These are phyloP conservation scores for Pachyrhynchus sulphureomaculatus DNA, from an alignment of 1,140 invertebrate genomes.

Conservation along the genomic window DNA sequence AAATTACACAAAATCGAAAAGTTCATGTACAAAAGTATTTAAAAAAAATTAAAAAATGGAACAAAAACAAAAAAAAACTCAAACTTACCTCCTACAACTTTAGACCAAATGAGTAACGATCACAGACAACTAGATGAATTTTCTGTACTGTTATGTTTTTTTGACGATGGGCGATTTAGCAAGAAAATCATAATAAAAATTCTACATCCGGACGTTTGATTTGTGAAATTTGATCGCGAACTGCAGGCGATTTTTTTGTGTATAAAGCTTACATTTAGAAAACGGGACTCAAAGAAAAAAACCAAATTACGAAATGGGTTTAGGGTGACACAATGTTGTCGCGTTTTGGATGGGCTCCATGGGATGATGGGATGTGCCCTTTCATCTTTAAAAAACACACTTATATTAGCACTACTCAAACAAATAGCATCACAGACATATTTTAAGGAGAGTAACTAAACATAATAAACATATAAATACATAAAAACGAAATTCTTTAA, in stretches of 20 bases:
- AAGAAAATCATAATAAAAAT: slow-evolving; percentile 32
- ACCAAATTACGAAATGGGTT: slow-evolving; percentile 36
- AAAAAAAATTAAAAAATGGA: background rate
- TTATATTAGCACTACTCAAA: background rate
- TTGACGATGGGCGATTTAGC: slow-evolving; percentile 18
- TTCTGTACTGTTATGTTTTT: slow-evolving; percentile 34
- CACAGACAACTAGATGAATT: slow-evolving; percentile 32
- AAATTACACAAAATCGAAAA: background rate
- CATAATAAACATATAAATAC: background rate
- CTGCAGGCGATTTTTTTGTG: slow-evolving; percentile 23
- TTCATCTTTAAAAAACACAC: background rate
- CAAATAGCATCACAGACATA: background rate
- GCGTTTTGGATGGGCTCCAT: slow-evolving; percentile 25
- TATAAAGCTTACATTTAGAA: slow-evolving; percentile 33
- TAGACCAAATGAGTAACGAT: slow-evolving; percentile 29
- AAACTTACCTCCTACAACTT: slow-evolving; percentile 36
- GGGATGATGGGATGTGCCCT: slow-evolving; percentile 20
- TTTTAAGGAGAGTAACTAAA: background rate
- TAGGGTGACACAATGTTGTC: slow-evolving; percentile 33
- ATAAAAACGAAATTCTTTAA: background rate
- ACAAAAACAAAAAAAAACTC: slow-evolving; percentile 11
- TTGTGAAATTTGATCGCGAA: slow-evolving; percentile 29
- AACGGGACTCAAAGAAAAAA: slow-evolving; percentile 36
- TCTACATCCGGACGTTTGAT: slow-evolving; percentile 29
- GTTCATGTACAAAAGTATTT: background rate